Evolutionary conservation across 37 sponge, comb jelly and placozoan species (phyloP).

Genomic region (Ianthella basta): DNA sequence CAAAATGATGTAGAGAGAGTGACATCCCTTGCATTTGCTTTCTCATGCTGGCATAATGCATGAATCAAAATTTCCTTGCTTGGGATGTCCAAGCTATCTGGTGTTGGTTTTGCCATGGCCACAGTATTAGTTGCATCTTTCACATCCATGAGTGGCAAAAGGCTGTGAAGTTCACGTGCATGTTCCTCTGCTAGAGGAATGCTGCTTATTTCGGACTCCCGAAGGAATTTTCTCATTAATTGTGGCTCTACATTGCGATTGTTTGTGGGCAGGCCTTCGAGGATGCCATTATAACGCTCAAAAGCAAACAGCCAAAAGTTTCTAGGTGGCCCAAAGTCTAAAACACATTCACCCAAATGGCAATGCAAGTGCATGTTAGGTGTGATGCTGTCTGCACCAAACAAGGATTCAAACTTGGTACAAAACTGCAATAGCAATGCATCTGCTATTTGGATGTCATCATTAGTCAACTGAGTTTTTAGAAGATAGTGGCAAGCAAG

Average conservation of each 20-base stretch:
- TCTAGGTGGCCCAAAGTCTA: conserved; percentile 39
- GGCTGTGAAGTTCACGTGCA: neutral
- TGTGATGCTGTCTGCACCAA: conserved; percentile 34
- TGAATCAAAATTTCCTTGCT: too few relatives aligned
- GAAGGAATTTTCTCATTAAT: conserved; percentile 26
- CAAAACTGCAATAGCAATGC: conserved; percentile 41
- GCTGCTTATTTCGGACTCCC: conserved; percentile 1
- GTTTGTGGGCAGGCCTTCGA: conserved; percentile 29
- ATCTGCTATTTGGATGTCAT: conserved; percentile 40
- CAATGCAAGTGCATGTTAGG: conserved; percentile 59
- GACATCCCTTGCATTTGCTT: too few relatives aligned
- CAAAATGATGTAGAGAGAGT: too few relatives aligned
- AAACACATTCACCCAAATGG: conserved; percentile 39
- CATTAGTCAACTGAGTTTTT: conserved; percentile 5
- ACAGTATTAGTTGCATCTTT: neutral
- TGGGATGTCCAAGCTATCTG: too few relatives aligned
- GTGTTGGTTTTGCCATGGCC: neutral
- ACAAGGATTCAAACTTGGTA: conserved; percentile 3
- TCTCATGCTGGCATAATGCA: too few relatives aligned
- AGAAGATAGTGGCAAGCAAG: conserved; percentile 14
- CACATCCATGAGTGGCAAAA: neutral
- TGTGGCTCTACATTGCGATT: conserved; percentile 38
- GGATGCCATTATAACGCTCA: conserved; percentile 49
- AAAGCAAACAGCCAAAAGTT: conserved; percentile 53
- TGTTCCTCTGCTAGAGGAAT: neutral